Base-by-base conservation (phyloP, 1,140 invertebrate genomes). In the Chionoecetes opilio region DNA sequence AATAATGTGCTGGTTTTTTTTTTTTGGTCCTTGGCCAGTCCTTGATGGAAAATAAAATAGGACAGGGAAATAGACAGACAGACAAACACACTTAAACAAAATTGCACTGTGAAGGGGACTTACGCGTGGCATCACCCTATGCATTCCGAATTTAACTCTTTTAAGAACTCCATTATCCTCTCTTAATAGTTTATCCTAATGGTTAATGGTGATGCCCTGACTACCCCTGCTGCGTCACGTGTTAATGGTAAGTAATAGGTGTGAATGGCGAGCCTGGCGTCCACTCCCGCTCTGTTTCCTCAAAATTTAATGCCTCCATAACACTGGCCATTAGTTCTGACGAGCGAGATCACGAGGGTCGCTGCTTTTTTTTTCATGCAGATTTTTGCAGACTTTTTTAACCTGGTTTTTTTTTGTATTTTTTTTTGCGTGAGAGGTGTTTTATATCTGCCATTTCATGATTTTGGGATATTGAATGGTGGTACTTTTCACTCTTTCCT, bases 231-330 rank as follows among this genome's bases (percentile, higher is more conserved):
- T 26, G 21, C 26, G 0, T n/a, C 63, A 75, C 11, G 63, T 75
- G 63, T 75, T 75, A 75, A 75, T 75, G 26, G 63, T 11, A n/a
- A 75, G 63, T 26, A 75, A 75, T 75, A 26, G 63, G 63, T 26
- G 21, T 21, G 63, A 26, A 75, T 75, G 63, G 63, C 21, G 63
- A 75, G 63, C 63, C 6, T 75, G 63, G n/a, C 63, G 63, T 75
- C 21, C 63, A 75, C 63, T 75, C 63, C 6, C 63, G 63, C 63
- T 26, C 63, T 75, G 63, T 75, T 75, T 75, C 63, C 63, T 75
- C 63, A 75, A 75, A 75, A 75, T 75, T 75, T 75, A 75, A 75
- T 75, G 63, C 63, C 63, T 75, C 63, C 63, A 75, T 75, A 75
- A 75, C 63, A 75, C 63, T 26, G 11, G 63, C 63, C 63, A 75